These are phyloP conservation scores for Cephus rjabovi DNA, from an alignment of 2,888 invertebrate species.

Conservation along the genomic window DNA sequence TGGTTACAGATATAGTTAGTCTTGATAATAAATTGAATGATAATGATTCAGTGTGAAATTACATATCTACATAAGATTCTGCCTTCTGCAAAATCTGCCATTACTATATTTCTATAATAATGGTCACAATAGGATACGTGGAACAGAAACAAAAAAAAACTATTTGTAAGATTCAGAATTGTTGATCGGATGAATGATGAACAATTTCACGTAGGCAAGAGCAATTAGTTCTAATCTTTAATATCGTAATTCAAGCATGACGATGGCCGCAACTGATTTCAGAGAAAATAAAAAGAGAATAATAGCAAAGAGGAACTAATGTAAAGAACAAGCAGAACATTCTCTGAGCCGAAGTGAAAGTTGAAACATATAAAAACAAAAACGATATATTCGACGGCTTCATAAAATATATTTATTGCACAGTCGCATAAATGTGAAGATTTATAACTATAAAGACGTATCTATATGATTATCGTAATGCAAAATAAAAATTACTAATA, in stretches of 20 bases:
- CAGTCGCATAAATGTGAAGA: neutral
- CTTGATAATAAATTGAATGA: neutral
- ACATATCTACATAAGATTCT: neutral
- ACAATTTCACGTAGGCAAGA: neutral
- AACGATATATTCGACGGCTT: no score
- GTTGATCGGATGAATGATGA: neutral
- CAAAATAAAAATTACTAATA: neutral
- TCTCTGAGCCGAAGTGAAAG: neutral
- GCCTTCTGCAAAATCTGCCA: no score
- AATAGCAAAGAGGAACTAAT: neutral
- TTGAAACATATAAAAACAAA: neutral
- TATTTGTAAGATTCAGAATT: neutral
- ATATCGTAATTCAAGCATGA: neutral
- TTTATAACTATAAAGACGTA: neutral
- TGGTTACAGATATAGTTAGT: neutral
- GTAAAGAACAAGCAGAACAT: neutral
- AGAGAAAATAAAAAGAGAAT: neutral
- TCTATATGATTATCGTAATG: neutral
- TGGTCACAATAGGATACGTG: neutral
- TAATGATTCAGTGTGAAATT: neutral
- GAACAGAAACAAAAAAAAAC: neutral
- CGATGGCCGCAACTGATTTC: neutral
- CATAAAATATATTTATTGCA: neutral
- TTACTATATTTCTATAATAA: neutral
- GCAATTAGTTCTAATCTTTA: neutral